Evolutionary conservation across 1,140 invertebrate species (phyloP).

Genomic region (Aphidius ervi): DNA sequence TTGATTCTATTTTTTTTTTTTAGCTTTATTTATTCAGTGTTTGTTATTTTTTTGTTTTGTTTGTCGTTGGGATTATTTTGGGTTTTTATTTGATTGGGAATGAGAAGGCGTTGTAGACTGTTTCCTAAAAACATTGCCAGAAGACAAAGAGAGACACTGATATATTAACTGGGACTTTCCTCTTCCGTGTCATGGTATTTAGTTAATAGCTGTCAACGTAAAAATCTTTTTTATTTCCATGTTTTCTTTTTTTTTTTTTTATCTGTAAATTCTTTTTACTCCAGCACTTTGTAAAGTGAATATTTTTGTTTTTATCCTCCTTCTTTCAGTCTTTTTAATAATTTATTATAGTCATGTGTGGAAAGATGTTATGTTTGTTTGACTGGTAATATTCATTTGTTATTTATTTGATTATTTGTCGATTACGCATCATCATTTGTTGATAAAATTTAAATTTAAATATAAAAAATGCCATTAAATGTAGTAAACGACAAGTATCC

Average conservation of each 20-base stretch:
- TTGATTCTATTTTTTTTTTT: background rate
- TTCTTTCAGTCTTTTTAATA: no score
- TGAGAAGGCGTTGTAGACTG: constrained; percentile 9
- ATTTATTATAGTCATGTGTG: no score
- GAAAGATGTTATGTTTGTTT: no score
- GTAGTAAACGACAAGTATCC: no score
- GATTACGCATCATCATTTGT: no score
- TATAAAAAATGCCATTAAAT: no score
- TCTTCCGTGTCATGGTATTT: constrained; percentile 43
- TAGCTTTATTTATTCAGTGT: constrained; percentile 1
- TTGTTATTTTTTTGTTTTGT: constrained; percentile 1
- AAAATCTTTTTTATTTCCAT: constrained; percentile 5
- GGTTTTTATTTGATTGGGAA: constrained; percentile 13
- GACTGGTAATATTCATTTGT: no score
- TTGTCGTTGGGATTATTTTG: constrained; percentile 2
- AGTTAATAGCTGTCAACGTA: constrained; percentile 37
- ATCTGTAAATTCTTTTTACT: background rate
- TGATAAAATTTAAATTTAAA: no score
- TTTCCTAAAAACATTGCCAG: constrained; percentile 20
- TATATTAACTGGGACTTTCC: constrained; percentile 39
- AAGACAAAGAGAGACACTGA: constrained; percentile 30
- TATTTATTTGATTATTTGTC: no score
- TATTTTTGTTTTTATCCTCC: no score
- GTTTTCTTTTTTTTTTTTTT: background rate
- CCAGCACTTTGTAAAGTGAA: background rate